Conservation (phyloP, 2,797 vertebrate genomes). For the Erethizon dorsatum region DNA sequence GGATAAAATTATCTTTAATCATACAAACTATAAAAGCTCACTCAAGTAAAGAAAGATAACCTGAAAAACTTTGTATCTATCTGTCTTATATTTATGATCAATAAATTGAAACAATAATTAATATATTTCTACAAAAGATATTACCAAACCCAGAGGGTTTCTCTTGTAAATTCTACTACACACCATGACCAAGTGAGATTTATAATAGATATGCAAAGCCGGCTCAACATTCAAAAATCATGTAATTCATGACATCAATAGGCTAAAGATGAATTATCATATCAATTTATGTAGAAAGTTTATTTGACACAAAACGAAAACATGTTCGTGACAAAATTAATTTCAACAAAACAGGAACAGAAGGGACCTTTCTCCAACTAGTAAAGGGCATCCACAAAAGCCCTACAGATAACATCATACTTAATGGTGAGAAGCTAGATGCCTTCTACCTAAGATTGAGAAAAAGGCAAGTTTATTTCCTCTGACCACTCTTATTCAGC, state of each 20-base stretch:
- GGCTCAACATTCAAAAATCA: background rate
- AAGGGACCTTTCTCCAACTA: background rate
- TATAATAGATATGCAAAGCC: background rate
- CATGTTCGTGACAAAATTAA: background rate
- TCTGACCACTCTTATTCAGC: background rate
- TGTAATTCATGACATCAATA: constrained; percentile 3
- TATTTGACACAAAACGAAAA: constrained; percentile 12
- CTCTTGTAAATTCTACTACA: background rate
- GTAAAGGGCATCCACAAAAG: background rate
- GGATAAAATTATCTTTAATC: background rate
- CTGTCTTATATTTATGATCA: background rate
- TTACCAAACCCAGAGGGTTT: background rate
- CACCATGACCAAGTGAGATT: background rate
- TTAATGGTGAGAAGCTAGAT: background rate
- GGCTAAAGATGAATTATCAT: background rate
- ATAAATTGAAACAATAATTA: constrained; percentile 41
- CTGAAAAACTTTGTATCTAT: background rate
- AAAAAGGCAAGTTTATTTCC: background rate
- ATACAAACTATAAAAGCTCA: background rate
- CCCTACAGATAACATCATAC: background rate
- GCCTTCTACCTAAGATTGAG: background rate
- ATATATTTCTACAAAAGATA: background rate
- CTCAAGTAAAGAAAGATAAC: background rate
- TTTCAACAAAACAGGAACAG: background rate
- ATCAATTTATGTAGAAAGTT: background rate